These are phyloP conservation scores for Trissolcus basalis DNA, from an alignment of 1,140 invertebrate species.

Conservation along the genomic window DNA sequence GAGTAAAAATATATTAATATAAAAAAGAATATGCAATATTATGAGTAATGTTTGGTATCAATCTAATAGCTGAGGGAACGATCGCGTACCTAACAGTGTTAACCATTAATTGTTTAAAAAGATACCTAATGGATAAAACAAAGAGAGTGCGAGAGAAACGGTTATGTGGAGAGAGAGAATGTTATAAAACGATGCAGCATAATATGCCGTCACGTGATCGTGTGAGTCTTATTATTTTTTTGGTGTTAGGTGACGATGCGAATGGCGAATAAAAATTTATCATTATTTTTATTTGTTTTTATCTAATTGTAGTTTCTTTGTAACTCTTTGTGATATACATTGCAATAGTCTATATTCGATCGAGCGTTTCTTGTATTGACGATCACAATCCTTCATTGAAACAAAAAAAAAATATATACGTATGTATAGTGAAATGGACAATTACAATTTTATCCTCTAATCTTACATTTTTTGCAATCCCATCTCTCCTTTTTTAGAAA, in stretches of 20 bases:
- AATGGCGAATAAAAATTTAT: constrained; percentile 63
- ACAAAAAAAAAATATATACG: constrained; percentile 63
- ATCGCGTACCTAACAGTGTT: constrained; percentile 53
- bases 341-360: constrained; percentile 74
- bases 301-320: constrained; percentile 76
- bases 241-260: constrained; percentile 69
- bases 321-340: constrained; percentile 77
- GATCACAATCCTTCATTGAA: constrained; percentile 67
- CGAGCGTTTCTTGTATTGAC: constrained; percentile 72
- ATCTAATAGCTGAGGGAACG: constrained; percentile 52
- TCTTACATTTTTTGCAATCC: no score
- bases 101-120: constrained; percentile 42
- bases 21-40: constrained; percentile 63
- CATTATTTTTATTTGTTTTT: constrained; percentile 75
- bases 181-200: constrained; percentile 20
- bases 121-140: constrained; percentile 37
- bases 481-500: no score
- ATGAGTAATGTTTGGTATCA: constrained; percentile 61
- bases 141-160: constrained; percentile 41
- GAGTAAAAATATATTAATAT: constrained; percentile 10
- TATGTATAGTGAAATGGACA: constrained; percentile 39
- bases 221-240: constrained; percentile 64
- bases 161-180: constrained; percentile 41
- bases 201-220: constrained; percentile 30
- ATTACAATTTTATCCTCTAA: no score